Evolutionary conservation across 1,140 invertebrate genomes (phyloP), one percentile per base, ranked within the genome.

Genomic region (Drosophila kanapiae): DNA sequence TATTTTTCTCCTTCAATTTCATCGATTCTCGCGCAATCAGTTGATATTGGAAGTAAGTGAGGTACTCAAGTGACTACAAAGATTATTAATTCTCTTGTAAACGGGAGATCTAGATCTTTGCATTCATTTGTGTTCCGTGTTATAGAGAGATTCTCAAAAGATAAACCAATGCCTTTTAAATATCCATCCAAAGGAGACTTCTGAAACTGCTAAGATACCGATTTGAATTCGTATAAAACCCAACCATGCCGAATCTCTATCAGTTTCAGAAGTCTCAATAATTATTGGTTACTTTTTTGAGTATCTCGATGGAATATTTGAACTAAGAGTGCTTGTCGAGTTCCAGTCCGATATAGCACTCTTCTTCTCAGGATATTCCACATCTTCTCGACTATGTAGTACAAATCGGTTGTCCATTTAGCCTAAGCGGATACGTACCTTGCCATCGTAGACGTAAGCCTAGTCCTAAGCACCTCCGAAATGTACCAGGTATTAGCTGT

Each of bases 351-450:
- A 65, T 9, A n/a, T 14, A 49, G 45, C 45, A 60, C 18, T 72
- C 38, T 60, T 48, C 0, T 16, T 23, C 29, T 35, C 29, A 59
- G 35, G 9, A 72, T 77, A 75, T 58, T 65, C 40, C 49, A 9
- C 29, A 78, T 16, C 56, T 57, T 43, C 40, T 62, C 53, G 38
- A 59, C 29, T 71, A 43, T 69, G 47, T 64, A 83, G 58, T 83
- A 84, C 63, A 49, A 58, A 56, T 74, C 74, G 74, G 68, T 85
- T 81, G 82, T 84, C 78, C 78, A 75, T 76, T 53, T 70, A 84
- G 38, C 64, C 35, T 83, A 64, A 75, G 72, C 79, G 67, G 61
- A 64, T 78, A 84, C 51, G 79, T 85, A 85, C 82, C 82, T 85
- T 74, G 75, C 82, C 76, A 75, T 63, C 29, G 3, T 60, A 79